Conservation (phyloP, 2,113 vertebrate genomes). For the Lophius piscatorius region DNA sequence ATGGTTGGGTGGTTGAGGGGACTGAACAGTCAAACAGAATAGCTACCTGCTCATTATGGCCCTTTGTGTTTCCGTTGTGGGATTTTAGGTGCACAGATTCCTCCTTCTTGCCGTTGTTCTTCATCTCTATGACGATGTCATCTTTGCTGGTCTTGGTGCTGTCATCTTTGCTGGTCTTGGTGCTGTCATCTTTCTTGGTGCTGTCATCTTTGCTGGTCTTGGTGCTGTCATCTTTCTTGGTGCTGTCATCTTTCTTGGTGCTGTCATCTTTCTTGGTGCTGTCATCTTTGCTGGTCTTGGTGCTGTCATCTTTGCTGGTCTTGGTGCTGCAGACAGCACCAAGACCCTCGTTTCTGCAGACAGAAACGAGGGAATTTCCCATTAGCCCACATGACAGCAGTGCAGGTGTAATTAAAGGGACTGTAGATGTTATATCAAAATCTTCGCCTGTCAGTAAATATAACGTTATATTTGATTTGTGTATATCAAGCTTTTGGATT, state of each 20-base stretch:
- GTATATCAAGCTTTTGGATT: no score
- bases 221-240: no score
- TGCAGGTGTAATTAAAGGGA: neutral
- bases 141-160: constrained; percentile 90
- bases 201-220: constrained; percentile 89
- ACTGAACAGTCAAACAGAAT: neutral
- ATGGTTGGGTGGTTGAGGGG: no score
- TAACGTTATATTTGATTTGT: no score
- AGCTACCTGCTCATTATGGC: constrained; percentile 87
- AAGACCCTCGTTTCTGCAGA: no score
- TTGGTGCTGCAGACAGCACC: no score
- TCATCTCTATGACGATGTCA: constrained; percentile 96
- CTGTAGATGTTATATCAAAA: no score
- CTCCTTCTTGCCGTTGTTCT: constrained; percentile 87
- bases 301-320: no score
- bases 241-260: constrained; percentile 87
- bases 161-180: no score
- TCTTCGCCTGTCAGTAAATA: no score
- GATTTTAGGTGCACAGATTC: constrained; percentile 89
- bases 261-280: constrained; percentile 95
- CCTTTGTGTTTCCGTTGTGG: constrained; percentile 85
- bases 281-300: constrained; percentile 88
- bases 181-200: no score
- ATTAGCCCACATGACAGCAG: no score
- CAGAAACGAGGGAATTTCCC: neutral